These are phyloP conservation scores for Barnardius zonarius DNA, from an alignment of 2,113 vertebrate species.

Conservation along the genomic window DNA sequence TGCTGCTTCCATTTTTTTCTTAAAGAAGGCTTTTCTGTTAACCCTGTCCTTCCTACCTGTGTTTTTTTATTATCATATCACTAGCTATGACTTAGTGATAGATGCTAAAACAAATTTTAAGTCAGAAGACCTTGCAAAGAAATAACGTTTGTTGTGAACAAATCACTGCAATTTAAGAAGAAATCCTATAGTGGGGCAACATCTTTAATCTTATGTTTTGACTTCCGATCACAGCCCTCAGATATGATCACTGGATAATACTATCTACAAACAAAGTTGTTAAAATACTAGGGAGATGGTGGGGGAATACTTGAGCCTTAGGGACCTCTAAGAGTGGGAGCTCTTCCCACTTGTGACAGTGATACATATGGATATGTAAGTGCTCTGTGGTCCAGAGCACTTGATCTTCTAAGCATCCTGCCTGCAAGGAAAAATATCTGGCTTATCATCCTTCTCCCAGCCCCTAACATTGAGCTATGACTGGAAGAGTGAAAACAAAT, in stretches of 20 bases:
- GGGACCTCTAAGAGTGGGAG: background rate
- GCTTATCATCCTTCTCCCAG: background rate
- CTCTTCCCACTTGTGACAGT: background rate
- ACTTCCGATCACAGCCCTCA: background rate
- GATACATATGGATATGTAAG: background rate
- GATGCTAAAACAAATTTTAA: background rate
- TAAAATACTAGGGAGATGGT: background rate
- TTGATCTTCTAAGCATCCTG: background rate
- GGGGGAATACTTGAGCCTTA: background rate
- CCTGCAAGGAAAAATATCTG: background rate
- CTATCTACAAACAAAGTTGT: background rate
- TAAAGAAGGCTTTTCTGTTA: background rate
- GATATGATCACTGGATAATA: background rate
- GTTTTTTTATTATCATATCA: background rate
- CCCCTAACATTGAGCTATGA: background rate
- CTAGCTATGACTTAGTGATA: background rate
- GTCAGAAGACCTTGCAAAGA: background rate
- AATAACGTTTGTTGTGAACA: background rate
- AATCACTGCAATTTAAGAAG: background rate
- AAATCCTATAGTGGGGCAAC: background rate
- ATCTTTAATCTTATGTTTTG: background rate
- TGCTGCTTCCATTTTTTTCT: background rate
- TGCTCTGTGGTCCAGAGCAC: background rate
- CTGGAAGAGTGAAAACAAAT: background rate
- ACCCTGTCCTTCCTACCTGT: background rate